Percentiles rank a stretch among this genome's conserved stretches.
Conservation (phyloP, 2,113 vertebrate genomes). For the Siphamia tubifer region DNA sequence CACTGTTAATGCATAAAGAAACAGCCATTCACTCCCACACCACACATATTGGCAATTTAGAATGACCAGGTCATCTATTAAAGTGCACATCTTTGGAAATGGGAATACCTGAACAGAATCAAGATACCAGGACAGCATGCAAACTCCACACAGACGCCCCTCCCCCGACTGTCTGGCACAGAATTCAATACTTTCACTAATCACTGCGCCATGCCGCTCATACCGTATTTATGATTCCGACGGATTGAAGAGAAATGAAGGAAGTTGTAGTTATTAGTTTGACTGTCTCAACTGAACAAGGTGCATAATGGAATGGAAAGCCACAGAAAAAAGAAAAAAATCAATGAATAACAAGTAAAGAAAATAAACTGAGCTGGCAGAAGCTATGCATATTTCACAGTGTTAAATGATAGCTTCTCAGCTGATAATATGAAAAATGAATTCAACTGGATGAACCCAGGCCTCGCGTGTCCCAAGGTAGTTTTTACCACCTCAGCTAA, state of each 20-base stretch:
- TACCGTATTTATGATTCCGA: neutral
- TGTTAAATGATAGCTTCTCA: neutral
- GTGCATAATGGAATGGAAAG: neutral
- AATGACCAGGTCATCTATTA: no score
- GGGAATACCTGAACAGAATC: no score
- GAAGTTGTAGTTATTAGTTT: neutral
- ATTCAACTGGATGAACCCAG: neutral
- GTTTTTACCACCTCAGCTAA: conserved; percentile 11
- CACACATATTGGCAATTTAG: no score
- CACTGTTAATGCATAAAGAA: no score
- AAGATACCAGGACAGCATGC: no score
- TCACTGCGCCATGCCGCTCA: no score
- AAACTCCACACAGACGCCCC: no score
- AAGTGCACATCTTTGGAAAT: no score
- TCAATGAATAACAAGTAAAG: neutral
- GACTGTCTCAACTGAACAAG: neutral
- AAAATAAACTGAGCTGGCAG: neutral
- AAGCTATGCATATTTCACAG: conserved; percentile 10
- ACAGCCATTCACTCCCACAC: no score
- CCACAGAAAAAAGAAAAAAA: no score
- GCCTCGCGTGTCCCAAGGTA: neutral
- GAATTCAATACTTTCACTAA: no score
- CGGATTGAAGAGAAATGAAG: neutral
- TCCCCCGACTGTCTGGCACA: no score
- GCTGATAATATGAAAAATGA: neutral